Conservation (phyloP, 1,140 invertebrate genomes). For the Drosophila melanogaster region DNA sequence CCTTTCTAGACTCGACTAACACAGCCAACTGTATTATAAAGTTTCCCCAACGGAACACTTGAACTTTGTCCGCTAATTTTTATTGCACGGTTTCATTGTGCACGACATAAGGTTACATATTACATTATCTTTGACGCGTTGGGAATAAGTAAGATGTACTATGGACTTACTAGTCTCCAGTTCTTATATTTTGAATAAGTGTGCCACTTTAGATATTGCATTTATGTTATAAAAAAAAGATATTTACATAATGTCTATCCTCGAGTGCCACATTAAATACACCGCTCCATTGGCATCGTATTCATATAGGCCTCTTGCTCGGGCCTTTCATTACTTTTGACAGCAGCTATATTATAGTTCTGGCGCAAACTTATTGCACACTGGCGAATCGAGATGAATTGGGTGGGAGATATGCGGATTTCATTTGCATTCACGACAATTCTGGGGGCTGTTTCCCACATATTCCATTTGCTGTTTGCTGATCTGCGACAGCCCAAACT, state of each 20-base stretch:
- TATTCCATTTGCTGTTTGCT: conserved; percentile 18
- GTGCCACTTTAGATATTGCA: no score
- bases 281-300: conserved; percentile 1
- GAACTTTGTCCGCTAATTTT: neutral
- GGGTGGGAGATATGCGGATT: conserved; percentile 6
- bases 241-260: neutral
- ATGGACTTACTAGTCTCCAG: neutral
- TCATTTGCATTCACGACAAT: conserved; percentile 33
- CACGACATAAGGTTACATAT: conserved; percentile 6
- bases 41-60: neutral
- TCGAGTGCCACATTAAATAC: neutral
- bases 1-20: neutral
- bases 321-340: conserved; percentile 33
- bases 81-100: conserved; percentile 14
- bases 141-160: neutral
- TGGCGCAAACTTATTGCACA: conserved; percentile 22
- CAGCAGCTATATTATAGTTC: conserved; percentile 1
- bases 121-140: neutral
- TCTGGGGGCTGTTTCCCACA: conserved; percentile 20
- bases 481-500: conserved; percentile 19
- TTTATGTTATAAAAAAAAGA: no score
- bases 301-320: neutral
- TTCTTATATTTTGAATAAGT: no score
- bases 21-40: conserved; percentile 9
- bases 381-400: conserved; percentile 10